Conservation (phyloP, 2,797 vertebrate genomes). For the Malurus splendens region DNA sequence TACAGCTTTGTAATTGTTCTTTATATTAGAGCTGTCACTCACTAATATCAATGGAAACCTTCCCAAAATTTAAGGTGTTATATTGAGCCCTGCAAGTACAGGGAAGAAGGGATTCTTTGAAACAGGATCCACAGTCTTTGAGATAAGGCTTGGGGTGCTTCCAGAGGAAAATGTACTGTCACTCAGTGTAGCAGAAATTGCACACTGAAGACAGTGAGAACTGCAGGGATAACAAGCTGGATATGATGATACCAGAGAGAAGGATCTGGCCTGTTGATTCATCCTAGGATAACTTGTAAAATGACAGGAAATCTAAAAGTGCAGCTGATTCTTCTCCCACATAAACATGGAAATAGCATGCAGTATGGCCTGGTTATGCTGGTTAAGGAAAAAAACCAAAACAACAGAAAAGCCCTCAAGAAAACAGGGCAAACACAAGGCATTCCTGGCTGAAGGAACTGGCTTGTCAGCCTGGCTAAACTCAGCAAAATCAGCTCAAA, state of each 20-base stretch:
- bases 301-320: not conserved
- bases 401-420: not conserved
- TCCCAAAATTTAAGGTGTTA: not conserved
- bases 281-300: not conserved
- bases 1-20: not conserved
- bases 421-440: not conserved
- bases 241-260: not conserved
- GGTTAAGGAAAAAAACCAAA: not conserved
- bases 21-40: not conserved
- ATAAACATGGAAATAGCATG: not conserved
- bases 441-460: not conserved
- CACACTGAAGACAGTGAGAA: not conserved
- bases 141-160: not conserved
- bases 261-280: not conserved
- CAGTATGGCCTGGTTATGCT: not conserved
- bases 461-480: not conserved
- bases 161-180: not conserved
- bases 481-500: not conserved
- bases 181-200: rapidly evolving
- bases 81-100: not conserved
- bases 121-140: not conserved
- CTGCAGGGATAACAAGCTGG: not conserved
- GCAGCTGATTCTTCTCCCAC: not conserved
- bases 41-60: not conserved
- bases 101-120: not conserved